A percentile compares a stretch with the other conserved stretches of the same genome.
These are phyloP conservation scores for Peromyscus californicus DNA, from an alignment of 2,113 vertebrate genomes.

Conservation along the genomic window DNA sequence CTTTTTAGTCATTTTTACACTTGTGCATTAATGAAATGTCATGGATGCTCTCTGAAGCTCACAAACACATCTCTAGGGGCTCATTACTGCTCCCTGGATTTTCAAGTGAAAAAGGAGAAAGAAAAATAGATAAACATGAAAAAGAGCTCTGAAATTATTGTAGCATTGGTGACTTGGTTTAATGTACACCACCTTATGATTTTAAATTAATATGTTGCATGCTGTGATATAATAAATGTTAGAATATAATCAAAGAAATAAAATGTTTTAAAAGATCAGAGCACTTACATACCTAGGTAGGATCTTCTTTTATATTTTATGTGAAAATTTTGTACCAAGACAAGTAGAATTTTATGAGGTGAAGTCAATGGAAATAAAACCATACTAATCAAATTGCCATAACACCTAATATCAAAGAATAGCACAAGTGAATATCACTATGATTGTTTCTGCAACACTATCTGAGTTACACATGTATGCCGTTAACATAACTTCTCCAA, in stretches of 20 bases:
- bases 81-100: not conserved
- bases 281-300: not conserved
- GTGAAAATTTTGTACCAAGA: not conserved
- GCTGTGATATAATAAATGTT: not conserved
- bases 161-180: not conserved
- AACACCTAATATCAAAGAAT: not conserved
- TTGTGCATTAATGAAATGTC: slow-evolving; percentile 58
- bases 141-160: not conserved
- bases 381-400: not conserved
- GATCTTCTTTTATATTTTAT: slow-evolving; percentile 1
- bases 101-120: not conserved
- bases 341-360: slow-evolving; percentile 21
- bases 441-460: not conserved
- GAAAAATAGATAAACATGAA: slow-evolving; percentile 4
- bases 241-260: not conserved
- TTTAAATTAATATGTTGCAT: slow-evolving; percentile 17
- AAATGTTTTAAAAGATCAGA: slow-evolving; percentile 13
- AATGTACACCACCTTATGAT: not conserved
- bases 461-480: not conserved
- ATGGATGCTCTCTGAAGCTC: not conserved
- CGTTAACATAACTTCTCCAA: not conserved
- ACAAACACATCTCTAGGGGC: not conserved
- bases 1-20: slow-evolving; percentile 64
- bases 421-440: not conserved
- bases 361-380: not conserved